Percentiles rank a stretch among this genome's conserved stretches.
These are phyloP conservation scores for Plemyria rubiginata DNA, from an alignment of 2,888 invertebrate genomes.

Conservation along the genomic window DNA sequence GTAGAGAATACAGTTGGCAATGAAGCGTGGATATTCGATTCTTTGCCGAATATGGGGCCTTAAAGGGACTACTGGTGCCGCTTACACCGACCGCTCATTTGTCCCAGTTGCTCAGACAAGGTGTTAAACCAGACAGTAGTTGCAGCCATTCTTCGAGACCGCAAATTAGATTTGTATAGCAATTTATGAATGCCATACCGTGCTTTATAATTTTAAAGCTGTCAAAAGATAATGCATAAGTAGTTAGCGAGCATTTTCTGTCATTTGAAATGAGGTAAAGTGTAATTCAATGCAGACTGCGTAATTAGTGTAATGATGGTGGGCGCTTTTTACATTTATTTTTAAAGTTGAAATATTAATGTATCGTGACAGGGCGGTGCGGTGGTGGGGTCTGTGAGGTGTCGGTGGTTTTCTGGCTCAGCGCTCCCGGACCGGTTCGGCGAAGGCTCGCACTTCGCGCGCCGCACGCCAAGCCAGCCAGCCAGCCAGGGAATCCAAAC, in stretches of 20 bases:
- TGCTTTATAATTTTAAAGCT: constrained; percentile 55
- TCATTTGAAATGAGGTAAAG: constrained; percentile 55
- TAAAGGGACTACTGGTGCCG: constrained; percentile 67
- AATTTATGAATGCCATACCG: constrained; percentile 46
- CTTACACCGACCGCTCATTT: constrained; percentile 69
- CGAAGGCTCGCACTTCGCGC: constrained; percentile 68
- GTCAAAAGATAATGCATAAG: constrained; percentile 39
- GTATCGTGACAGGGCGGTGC: constrained; percentile 76
- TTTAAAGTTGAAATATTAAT: constrained; percentile 79
- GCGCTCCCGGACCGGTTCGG: constrained; percentile 79
- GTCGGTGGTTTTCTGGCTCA: constrained; percentile 83
- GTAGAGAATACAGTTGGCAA: constrained; percentile 19
- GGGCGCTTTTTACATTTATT: constrained; percentile 66
- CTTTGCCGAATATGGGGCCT: constrained; percentile 57
- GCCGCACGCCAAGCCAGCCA: constrained; percentile 23
- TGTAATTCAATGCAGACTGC: constrained; percentile 50
- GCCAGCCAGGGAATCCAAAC: constrained; percentile 68
- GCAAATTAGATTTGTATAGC: constrained; percentile 57
- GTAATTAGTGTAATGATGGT: constrained; percentile 74
- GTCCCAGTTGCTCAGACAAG: constrained; percentile 69
- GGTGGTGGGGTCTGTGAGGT: constrained; percentile 67
- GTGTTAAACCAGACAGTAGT: constrained; percentile 67
- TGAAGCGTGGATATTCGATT: constrained; percentile 50
- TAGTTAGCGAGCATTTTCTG: constrained; percentile 49
- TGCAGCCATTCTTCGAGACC: constrained; percentile 58